A percentile compares a stretch with the other conserved stretches of the same genome.
These are phyloP conservation scores for Pandion haliaetus DNA, from an alignment of 2,113 vertebrate species.

Conservation along the genomic window DNA sequence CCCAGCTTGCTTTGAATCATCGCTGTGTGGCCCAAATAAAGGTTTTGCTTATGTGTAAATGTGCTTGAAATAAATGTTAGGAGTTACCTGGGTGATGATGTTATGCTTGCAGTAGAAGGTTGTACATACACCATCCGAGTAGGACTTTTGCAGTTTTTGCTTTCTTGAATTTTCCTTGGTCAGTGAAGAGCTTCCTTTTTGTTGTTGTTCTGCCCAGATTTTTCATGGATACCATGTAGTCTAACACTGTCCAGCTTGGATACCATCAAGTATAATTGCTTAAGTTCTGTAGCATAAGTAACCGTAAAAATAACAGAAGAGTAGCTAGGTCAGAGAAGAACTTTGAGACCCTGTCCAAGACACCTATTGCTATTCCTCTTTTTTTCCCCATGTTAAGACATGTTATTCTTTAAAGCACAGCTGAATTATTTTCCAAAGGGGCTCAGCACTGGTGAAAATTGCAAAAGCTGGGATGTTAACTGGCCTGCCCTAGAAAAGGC, in stretches of 20 bases:
- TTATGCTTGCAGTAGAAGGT: background rate
- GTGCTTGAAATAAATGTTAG: background rate
- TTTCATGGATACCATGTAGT: background rate
- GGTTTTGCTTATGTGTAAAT: background rate
- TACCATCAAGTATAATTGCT: background rate
- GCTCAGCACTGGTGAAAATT: background rate
- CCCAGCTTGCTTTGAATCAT: background rate
- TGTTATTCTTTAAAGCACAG: background rate
- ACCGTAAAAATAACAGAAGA: background rate
- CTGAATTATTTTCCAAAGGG: background rate
- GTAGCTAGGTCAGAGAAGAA: background rate
- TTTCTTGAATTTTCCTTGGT: background rate
- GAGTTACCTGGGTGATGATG: background rate
- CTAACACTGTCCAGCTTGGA: background rate
- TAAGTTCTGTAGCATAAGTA: too few relatives aligned
- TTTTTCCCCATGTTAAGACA: background rate
- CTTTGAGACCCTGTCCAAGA: background rate
- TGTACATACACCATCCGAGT: rapidly evolving
- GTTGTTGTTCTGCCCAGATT: background rate
- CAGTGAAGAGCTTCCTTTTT: background rate
- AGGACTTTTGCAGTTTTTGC: background rate
- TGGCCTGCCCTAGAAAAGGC: background rate
- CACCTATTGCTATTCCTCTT: background rate
- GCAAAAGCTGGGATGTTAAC: background rate
- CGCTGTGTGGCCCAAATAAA: background rate